A percentile compares a stretch with the other conserved stretches of the same genome.
Evolutionary conservation across 37 sponge, comb jelly and placozoan genomes (phyloP).

Genomic region (Hexactinellida sp.): DNA sequence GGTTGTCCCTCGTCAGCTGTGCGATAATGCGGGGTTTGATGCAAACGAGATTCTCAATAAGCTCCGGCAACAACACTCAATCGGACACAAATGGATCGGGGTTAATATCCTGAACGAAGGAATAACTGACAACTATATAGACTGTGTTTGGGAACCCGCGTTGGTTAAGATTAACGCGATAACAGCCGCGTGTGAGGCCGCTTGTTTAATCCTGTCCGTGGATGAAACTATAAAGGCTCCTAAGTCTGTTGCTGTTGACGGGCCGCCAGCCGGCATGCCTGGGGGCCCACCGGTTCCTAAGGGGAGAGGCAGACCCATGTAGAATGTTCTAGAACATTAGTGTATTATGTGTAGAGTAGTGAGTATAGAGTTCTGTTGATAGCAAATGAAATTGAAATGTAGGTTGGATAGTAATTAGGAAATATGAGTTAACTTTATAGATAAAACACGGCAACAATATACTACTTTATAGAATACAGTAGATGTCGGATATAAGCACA

Average conservation of each 20-base stretch:
- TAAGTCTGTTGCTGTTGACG: conserved; percentile 36
- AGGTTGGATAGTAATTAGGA: no score
- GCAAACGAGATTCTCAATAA: conserved; percentile 85
- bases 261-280: conserved; percentile 15
- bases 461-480: no score
- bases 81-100: conserved; percentile 91
- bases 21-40: conserved; percentile 99
- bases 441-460: no score
- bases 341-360: not conserved
- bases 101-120: conserved; percentile 88
- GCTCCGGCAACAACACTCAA: conserved; percentile 84
- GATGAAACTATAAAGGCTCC: conserved; percentile 96
- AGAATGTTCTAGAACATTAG: not conserved
- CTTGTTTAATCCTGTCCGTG: conserved; percentile 83
- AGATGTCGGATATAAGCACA: no score
- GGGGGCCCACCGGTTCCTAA: not conserved
- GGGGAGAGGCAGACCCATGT: conserved; percentile 18
- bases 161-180: conserved; percentile 86
- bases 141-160: conserved; percentile 97
- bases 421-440: no score
- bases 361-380: not conserved
- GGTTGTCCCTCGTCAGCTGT: conserved; percentile 90
- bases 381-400: no score
- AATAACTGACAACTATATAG: conserved; percentile 83
- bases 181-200: conserved; percentile 89